phyloP scores from a whole-genome alignment of 2,797 vertebrate species.

The Lepus oiostolus region DNA sequence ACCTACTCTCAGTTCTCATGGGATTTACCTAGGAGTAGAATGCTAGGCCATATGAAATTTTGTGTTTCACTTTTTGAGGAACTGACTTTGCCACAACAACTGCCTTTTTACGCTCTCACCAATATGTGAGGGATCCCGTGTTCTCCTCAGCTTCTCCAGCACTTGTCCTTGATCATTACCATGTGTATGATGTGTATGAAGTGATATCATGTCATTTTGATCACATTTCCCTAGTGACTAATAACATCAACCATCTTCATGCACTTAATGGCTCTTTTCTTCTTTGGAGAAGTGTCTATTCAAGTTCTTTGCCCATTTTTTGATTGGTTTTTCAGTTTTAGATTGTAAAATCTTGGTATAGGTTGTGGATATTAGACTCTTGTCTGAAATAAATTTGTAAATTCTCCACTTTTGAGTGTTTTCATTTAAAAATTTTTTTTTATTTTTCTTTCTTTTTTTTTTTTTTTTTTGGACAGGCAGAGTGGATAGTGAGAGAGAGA shows the following conservation, averaged over 20 bases:
- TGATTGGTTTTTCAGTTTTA: neutral
- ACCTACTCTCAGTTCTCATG: neutral
- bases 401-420: neutral
- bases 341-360: neutral
- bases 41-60: neutral
- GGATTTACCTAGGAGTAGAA: neutral
- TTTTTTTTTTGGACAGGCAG: too few relatives aligned
- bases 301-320: neutral
- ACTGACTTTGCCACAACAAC: neutral
- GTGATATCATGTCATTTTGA: neutral
- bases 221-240: neutral
- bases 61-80: neutral
- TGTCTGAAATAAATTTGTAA: neutral
- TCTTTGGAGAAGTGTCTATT: neutral
- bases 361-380: neutral
- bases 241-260: neutral
- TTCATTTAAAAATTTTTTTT: too few relatives aligned
- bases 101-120: neutral
- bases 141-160: neutral
- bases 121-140: rapidly evolving
- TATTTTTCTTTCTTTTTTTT: too few relatives aligned
- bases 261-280: neutral
- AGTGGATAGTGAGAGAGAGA: too few relatives aligned
- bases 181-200: neutral
- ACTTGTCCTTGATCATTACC: neutral